phyloP scores from a whole-genome alignment of 1,140 invertebrate genomes.

The Octopus bimaculoides region DNA sequence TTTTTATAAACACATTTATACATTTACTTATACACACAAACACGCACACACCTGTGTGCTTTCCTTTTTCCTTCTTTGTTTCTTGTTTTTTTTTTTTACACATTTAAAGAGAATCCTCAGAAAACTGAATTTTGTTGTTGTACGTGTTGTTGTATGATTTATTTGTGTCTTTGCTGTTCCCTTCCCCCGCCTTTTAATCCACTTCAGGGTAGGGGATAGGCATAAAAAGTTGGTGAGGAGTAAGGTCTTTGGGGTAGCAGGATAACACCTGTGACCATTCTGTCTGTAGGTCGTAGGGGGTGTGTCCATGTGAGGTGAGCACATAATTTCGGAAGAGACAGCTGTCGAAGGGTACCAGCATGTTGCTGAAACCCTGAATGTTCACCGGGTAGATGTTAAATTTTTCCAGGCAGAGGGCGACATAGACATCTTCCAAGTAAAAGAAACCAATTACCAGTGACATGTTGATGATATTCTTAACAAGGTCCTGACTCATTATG shows the following conservation, averaged over 20 bases:
- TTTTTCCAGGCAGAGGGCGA: constrained; percentile 39
- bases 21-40: too few species aligned
- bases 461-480: constrained; percentile 38
- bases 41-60: too few species aligned
- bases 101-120: too few species aligned
- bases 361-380: constrained; percentile 29
- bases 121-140: too few species aligned
- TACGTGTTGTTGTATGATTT: too few species aligned
- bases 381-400: constrained; percentile 26
- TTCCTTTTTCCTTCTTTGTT: too few species aligned
- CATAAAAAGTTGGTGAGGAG: constrained; percentile 20
- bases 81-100: too few species aligned
- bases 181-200: background rate
- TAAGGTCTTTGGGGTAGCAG: constrained; percentile 15
- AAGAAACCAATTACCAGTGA: constrained; percentile 44
- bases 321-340: constrained; percentile 29
- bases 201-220: constrained; percentile 15
- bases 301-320: constrained; percentile 31
- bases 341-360: constrained; percentile 20
- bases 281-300: constrained; percentile 11
- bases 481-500: constrained; percentile 50
- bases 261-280: constrained; percentile 23
- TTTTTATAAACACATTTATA: too few species aligned
- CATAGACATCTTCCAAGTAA: constrained; percentile 54
- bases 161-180: too few species aligned